A percentile compares a stretch with the other conserved stretches of the same genome.
These are phyloP conservation scores for Druon quercuslanigerum DNA, from an alignment of 1,140 invertebrate species.

Conservation along the genomic window DNA sequence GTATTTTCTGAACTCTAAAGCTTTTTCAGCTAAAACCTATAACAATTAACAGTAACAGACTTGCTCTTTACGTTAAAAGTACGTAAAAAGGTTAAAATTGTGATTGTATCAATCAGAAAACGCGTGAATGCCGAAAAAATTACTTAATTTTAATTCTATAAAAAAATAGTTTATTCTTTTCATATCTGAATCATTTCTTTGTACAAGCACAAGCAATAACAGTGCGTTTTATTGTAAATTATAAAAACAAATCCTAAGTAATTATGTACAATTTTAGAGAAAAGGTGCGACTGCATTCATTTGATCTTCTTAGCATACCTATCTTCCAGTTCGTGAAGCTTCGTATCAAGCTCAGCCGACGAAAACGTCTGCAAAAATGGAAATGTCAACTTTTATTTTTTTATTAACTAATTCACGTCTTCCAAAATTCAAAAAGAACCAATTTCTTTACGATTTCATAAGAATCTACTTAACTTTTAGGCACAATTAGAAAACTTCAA, in stretches of 20 bases:
- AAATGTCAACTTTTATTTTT: slow-evolving; percentile 34
- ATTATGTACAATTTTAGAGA: slow-evolving; percentile 8
- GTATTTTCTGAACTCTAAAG: no score
- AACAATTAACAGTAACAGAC: no score
- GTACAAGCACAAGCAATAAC: slow-evolving; percentile 19
- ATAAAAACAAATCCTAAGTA: slow-evolving; percentile 15
- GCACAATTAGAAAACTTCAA: no score
- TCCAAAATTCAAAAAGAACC: background rate
- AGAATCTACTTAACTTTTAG: background rate
- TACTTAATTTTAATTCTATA: no score
- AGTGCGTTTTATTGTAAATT: slow-evolving; percentile 10
- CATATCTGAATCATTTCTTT: no score
- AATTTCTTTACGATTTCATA: background rate
- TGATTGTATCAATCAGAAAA: no score
- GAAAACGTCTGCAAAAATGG: slow-evolving; percentile 64
- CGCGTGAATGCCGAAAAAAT: no score
- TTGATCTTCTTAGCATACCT: slow-evolving; percentile 61
- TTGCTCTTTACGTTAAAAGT: no score
- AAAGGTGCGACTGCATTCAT: slow-evolving; percentile 41
- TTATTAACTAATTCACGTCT: background rate
- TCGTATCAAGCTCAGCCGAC: slow-evolving; percentile 62
- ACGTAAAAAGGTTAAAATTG: no score
- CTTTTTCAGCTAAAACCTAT: no score
- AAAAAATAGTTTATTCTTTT: no score
- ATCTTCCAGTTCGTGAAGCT: slow-evolving; percentile 64